Evolutionary conservation across 2,888 invertebrate species (phyloP), one percentile per base, ranked within the genome.

Genomic region (Ischnus inquisitorius): DNA sequence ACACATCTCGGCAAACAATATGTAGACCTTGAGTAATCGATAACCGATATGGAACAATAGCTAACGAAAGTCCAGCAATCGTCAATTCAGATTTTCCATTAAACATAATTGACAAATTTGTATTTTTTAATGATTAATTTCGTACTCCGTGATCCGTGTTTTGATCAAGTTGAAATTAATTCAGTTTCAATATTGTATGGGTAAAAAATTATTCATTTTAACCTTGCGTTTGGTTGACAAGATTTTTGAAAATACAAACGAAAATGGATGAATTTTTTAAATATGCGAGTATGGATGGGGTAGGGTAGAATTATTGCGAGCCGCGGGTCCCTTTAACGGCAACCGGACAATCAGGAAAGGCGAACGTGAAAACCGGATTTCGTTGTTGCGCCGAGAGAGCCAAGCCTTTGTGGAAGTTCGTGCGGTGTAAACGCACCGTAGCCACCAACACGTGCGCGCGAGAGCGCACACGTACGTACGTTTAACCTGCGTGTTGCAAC

Each of bases 361-460:
- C 54, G 72, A 74, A 72, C 41, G 54, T 41, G 64, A 67, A 39
- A 80, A 80, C 74, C 74, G 74, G 80, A 80, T 80, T 80, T 80
- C 46, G 67, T 19, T 57, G 41, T 28, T 74, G 25, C 8, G 39
- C 34, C 14, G 60, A 57, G 62, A 25, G 34, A 25, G 64, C 14
- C 43, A 8, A 28, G 74, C 22, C 51, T 57, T 43, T 67, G 46
- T 67, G 28, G 28, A 57, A 75, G 22, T 28, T 41, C 10, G 16
- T 28, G 22, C 54, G 19, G 48, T 51, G n/a, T 4, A 25, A n/a
- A 34, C 41, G 62, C 16, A 41, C 28, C 14, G 60, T 28, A 2
- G 60, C 28, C 12, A 25, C 60, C 14, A 14, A 12, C 28, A n/a
- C 39, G 28, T 60, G 12, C 34, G 64, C 54, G 19, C 22, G 1